A percentile compares a stretch with the other conserved stretches of the same genome.
Conservation (phyloP, 2,113 vertebrate species). For the Halichoeres trimaculatus region DNA sequence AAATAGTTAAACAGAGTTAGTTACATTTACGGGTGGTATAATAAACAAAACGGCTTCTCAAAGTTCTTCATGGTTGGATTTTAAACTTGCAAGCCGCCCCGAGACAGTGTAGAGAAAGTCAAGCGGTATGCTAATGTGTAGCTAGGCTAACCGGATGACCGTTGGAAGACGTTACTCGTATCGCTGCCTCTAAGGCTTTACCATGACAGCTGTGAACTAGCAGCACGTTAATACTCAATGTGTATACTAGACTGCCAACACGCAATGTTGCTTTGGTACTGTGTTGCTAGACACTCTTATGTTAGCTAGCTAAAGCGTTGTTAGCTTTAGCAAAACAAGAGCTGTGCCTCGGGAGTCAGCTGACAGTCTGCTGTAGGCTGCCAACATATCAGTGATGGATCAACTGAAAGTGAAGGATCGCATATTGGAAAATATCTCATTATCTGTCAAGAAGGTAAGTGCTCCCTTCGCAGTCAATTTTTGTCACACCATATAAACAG, state of each 20-base stretch:
- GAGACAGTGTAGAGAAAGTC: constrained; percentile 1
- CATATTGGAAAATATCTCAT: constrained; percentile 95
- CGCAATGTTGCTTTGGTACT: background rate
- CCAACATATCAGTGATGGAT: constrained; percentile 86
- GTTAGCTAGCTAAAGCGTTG: constrained; percentile 41
- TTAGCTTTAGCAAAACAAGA: constrained; percentile 69
- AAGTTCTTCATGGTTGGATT: background rate
- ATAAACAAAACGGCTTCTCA: background rate
- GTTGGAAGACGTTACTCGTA: background rate
- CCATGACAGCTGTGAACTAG: background rate
- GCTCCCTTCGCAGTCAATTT: background rate
- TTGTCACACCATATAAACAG: background rate
- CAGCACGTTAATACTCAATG: background rate
- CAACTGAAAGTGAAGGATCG: constrained; percentile 95
- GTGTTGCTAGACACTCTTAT: constrained; percentile 8
- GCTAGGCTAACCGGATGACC: constrained; percentile 15
- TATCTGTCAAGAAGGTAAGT: constrained; percentile 96
- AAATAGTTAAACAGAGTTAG: background rate
- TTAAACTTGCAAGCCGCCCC: constrained; percentile 24
- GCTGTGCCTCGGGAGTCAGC: constrained; percentile 67
- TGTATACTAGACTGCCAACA: background rate
- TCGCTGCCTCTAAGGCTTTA: background rate
- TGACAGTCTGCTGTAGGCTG: constrained; percentile 76
- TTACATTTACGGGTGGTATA: background rate
- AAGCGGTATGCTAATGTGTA: constrained; percentile 40